A percentile compares a stretch with the other conserved stretches of the same genome.
These are phyloP conservation scores for Gnathonemus echidnorhynchus DNA, from an alignment of 2,113 vertebrate species.

Conservation along the genomic window DNA sequence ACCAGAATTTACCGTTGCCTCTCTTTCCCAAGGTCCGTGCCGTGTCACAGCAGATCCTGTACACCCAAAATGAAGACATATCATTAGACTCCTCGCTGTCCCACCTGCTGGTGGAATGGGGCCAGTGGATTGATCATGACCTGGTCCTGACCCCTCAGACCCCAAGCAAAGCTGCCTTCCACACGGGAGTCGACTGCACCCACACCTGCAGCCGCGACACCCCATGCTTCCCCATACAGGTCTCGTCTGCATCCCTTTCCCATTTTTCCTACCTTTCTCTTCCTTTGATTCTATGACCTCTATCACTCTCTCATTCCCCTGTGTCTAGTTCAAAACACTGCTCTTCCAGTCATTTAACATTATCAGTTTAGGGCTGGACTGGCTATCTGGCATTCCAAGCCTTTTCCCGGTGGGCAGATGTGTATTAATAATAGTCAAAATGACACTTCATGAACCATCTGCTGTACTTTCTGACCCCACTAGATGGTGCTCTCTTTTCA, in stretches of 20 bases:
- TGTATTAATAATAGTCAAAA: background rate
- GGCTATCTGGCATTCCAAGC: background rate
- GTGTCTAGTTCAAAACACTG: background rate
- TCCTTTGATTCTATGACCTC: background rate
- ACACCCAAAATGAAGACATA: constrained; percentile 63
- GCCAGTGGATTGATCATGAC: constrained; percentile 71
- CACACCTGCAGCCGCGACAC: constrained; percentile 56
- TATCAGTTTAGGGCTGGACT: background rate
- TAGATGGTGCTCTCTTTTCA: too few species aligned
- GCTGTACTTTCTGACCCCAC: too few species aligned
- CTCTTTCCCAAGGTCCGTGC: constrained; percentile 51
- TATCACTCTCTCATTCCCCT: background rate
- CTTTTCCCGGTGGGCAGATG: background rate
- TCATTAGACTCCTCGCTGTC: constrained; percentile 60
- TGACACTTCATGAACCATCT: background rate
- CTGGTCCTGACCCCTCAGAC: constrained; percentile 65
- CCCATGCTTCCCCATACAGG: constrained; percentile 69
- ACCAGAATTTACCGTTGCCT: background rate
- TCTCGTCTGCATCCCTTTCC: constrained; percentile 5
- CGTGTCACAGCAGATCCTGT: constrained; percentile 63
- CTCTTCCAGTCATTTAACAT: background rate
- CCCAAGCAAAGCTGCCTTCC: constrained; percentile 58
- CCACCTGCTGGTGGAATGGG: constrained; percentile 69
- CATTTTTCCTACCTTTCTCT: background rate
- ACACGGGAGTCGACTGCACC: constrained; percentile 56